Percentiles rank a stretch among this genome's conserved stretches.
These are phyloP conservation scores for Lordiphosa stackelbergi DNA, from an alignment of 1,140 invertebrate genomes.

Conservation along the genomic window DNA sequence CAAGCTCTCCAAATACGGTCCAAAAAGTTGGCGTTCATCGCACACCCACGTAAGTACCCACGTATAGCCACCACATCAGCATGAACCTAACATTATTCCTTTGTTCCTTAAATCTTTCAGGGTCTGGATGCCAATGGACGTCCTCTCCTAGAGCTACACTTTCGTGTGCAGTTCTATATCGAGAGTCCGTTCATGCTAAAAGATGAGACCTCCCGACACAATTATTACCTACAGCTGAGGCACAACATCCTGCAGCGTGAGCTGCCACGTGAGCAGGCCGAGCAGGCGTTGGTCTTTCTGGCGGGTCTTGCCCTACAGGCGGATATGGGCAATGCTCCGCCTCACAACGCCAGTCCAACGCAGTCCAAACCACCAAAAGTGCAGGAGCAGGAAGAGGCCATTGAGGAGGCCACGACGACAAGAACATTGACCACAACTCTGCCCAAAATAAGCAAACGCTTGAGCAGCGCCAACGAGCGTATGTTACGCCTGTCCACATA, in stretches of 20 bases:
- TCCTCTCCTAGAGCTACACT: slow-evolving; percentile 92
- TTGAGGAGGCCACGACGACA: neutral
- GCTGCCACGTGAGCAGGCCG: slow-evolving; percentile 82
- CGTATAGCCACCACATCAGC: too few relatives aligned
- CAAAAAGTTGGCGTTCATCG: slow-evolving; percentile 95
- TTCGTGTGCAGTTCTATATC: slow-evolving; percentile 96
- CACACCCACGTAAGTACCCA: slow-evolving; percentile 88
- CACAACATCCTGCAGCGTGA: slow-evolving; percentile 89
- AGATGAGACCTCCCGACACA: slow-evolving; percentile 92
- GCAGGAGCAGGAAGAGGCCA: slow-evolving; percentile 20
- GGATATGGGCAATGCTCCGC: slow-evolving; percentile 88
- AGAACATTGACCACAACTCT: slow-evolving; percentile 51
- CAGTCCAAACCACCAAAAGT: slow-evolving; percentile 6
- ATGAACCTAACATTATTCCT: neutral
- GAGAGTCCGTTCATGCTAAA: slow-evolving; percentile 90
- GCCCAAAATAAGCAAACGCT: slow-evolving; percentile 67
- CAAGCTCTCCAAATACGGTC: slow-evolving; percentile 96
- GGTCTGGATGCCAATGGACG: slow-evolving; percentile 92
- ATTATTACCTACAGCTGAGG: slow-evolving; percentile 95
- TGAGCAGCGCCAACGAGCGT: slow-evolving; percentile 61
- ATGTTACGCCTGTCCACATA: slow-evolving; percentile 69
- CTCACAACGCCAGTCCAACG: slow-evolving; percentile 3
- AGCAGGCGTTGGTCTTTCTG: slow-evolving; percentile 87
- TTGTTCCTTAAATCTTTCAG: slow-evolving; percentile 77
- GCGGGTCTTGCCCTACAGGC: slow-evolving; percentile 93